Evolutionary conservation across 2,113 vertebrate species (phyloP), one percentile per base, ranked within the genome.

Genomic region (Mormyrus lacerda): DNA sequence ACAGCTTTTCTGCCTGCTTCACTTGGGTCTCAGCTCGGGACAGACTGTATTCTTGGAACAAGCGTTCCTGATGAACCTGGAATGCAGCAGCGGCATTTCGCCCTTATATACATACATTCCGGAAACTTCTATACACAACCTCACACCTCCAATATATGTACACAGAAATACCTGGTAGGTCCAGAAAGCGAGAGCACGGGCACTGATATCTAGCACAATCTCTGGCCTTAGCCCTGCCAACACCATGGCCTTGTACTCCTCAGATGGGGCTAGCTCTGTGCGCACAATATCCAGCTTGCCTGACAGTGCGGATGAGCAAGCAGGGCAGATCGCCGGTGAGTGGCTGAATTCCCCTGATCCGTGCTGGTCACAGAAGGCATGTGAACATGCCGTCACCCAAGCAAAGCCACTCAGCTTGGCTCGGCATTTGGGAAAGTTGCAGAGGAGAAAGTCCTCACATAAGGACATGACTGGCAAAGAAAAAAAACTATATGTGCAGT

Each of bases 171-270:
- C 97, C 97, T 98, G 97, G 39, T 97, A 98, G 6, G 95, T 97
- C 97, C 97, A 98, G 93, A 98, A 97, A 73, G 96, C 94, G 89
- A 98, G 86, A 7, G 97, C 97, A 0, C 97, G 95, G 61, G 96
- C 93, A 79, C 96, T 96, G 90, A 98, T 97, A 92, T 98, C 97
- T 91, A 98, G 91, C 17, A 98, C 94, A 19, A 96, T 93, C 89
- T 98, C 97, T 21, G 97, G 97, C 35, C 96, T 92, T 53, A 98
- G 91, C 86, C 97, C 97, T 1, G 97, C 95, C 92, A 98, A 90
- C 79, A 97, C 96, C 96, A 98, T 97, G 65, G 97, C 96, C 90
- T 98, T 98, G 91, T 97, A 97, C 69, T 97, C 96, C 88, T 98
- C 97, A 0, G 97, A 96, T 0, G 97, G 97, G 0, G 94, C 94